Base-by-base conservation (phyloP, 1,140 invertebrate species). In the Cryptotermes secundus region DNA sequence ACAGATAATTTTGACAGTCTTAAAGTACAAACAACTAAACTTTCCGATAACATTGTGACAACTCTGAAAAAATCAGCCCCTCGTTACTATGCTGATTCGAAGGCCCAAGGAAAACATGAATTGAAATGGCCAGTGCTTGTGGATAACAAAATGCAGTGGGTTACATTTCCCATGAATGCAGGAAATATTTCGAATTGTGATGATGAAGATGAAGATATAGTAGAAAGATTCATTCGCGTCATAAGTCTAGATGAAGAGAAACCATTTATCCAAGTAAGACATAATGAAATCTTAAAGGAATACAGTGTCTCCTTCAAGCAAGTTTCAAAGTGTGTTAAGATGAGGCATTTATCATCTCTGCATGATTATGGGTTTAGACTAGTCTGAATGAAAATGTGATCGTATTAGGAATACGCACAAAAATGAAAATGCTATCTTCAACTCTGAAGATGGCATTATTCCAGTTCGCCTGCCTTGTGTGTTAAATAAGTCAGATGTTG, bases 191-290 rank as follows among this genome's bases (percentile, higher is more conserved):
- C 80, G 10, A 45, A 80, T n/a, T 65, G 34, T 24, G 83, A 83
- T 42, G 85, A 89, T 6, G 88, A 90, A 79, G 89, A 91, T 81
- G 89, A 91, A 72, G 91, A 93, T 88, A 92, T 95, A 87, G 90
- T 94, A 86, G 93, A 94, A 86, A 92, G 92, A 88, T 95, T 94
- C 91, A 92, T 93, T 86, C 91, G 90, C 87, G 93, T 94, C 85
- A 91, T 93, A 84, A 89, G 90, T 86, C 89, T 92, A 85, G 88
- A 91, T 86, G 87, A 87, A 83, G 85, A 87, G 38, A 45, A 80
- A 34, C 22, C 83, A 2, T 36, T 49, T 31, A 24, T 26, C 22
- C n/a, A 84, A 84, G 83, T 84, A 84, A 84, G 83, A 84, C 14
- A 31, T 31, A 3, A 72, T 72, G 19, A 12, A 7, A 38, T 36